A percentile compares a stretch with the other conserved stretches of the same genome.
Evolutionary conservation across 2,113 vertebrate species (phyloP).

Genomic region (Halichoeres trimaculatus): DNA sequence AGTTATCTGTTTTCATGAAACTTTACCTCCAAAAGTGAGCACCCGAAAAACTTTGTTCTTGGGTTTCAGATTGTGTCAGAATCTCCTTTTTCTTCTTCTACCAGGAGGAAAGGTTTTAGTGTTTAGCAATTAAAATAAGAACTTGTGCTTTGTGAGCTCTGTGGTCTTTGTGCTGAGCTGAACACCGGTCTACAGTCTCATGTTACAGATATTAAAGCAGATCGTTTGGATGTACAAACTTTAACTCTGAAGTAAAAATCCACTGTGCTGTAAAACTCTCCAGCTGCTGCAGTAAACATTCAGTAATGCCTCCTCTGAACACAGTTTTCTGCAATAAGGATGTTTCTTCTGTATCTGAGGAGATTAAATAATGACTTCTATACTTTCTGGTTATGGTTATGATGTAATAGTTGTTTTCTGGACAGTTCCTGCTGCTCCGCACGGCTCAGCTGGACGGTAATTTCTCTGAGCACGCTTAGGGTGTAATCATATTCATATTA

Average conservation of each 20-base stretch:
- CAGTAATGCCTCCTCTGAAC: background rate
- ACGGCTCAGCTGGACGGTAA: constrained; percentile 1
- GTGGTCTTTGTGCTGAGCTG: too few species aligned
- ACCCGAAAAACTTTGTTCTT: too few species aligned
- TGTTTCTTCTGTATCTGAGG: constrained; percentile 31
- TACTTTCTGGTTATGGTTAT: constrained; percentile 58
- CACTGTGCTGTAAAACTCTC: background rate
- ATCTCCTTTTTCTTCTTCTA: too few species aligned
- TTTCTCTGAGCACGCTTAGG: constrained; percentile 12
- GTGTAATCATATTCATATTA: constrained; percentile 75
- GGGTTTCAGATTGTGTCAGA: too few species aligned
- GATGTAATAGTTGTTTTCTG: constrained; percentile 45
- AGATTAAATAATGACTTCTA: constrained; percentile 39
- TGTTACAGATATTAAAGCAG: background rate
- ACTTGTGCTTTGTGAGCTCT: too few species aligned
- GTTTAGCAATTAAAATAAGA: too few species aligned
- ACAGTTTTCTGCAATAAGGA: background rate
- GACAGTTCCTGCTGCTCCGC: constrained; percentile 12
- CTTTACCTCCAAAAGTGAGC: too few species aligned
- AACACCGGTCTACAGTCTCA: too few species aligned
- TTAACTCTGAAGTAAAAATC: background rate
- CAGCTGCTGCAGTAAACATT: constrained; percentile 1
- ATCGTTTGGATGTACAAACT: background rate
- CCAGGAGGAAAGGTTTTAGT: too few species aligned
- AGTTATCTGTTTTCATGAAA: too few species aligned